Conservation (phyloP, 2,888 invertebrate species). For the Kuschelorhynchus macadamiae region DNA sequence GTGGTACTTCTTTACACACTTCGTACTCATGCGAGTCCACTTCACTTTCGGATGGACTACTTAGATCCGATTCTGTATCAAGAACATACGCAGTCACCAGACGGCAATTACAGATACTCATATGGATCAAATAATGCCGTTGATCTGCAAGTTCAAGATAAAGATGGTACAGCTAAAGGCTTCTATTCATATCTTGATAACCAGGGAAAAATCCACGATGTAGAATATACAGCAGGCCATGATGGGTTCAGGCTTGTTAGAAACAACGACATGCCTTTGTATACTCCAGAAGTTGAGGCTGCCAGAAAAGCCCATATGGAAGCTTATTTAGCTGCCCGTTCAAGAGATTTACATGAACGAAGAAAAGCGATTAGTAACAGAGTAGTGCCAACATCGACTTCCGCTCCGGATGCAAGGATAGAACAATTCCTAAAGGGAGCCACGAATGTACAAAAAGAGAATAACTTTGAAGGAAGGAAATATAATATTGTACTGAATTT, state of each 20-base stretch:
- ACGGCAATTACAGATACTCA: slow-evolving; percentile 34
- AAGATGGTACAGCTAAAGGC: slow-evolving; percentile 38
- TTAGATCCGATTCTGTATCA: slow-evolving; percentile 20
- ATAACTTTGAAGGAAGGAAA: neutral
- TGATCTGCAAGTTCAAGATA: slow-evolving; percentile 31
- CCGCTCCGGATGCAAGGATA: too few species aligned
- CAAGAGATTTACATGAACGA: neutral
- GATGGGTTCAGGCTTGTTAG: slow-evolving; percentile 35
- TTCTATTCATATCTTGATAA: slow-evolving; percentile 43
- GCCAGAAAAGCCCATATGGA: slow-evolving; percentile 45
- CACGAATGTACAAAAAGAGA: neutral
- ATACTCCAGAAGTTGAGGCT: slow-evolving; percentile 56
- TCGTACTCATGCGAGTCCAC: neutral
- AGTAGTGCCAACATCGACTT: too few species aligned
- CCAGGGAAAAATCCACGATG: slow-evolving; percentile 35
- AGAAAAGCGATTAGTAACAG: neutral
- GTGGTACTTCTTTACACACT: too few species aligned
- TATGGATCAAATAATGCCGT: slow-evolving; percentile 15
- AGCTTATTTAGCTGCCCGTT: slow-evolving; percentile 21
- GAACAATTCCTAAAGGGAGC: neutral
- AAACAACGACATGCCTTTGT: slow-evolving; percentile 47
- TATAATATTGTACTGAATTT: neutral
- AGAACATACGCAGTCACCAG: slow-evolving; percentile 14
- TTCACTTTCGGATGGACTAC: neutral
- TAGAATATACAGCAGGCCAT: slow-evolving; percentile 38